Conservation (phyloP, 2,113 vertebrate species). For the Callochromis pleurospilus region DNA sequence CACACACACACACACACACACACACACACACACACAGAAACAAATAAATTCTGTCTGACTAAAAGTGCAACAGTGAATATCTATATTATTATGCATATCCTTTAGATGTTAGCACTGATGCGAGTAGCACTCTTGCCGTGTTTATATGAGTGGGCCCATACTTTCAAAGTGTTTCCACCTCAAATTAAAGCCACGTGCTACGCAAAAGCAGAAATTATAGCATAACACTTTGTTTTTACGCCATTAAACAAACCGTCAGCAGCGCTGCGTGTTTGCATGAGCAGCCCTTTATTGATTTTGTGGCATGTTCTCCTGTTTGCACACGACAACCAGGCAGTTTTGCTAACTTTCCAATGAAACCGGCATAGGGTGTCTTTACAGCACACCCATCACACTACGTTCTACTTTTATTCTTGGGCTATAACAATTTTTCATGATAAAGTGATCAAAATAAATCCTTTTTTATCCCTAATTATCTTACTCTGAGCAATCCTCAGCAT, state of each 20-base stretch:
- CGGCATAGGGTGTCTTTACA: rapidly evolving
- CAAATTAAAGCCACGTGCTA: neutral
- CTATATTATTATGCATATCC: neutral
- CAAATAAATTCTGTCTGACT: neutral
- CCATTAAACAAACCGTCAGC: neutral
- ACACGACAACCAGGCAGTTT: neutral
- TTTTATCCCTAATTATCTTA: neutral
- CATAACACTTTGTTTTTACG: neutral
- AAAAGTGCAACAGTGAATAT: neutral
- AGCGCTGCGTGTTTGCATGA: neutral
- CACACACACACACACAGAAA: rapidly evolving
- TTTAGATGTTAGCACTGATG: neutral
- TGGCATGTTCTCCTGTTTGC: neutral
- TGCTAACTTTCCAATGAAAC: neutral
- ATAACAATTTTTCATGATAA: neutral
- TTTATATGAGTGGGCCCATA: neutral
- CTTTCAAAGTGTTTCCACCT: neutral
- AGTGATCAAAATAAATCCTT: neutral
- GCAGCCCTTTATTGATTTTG: neutral
- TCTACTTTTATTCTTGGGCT: neutral
- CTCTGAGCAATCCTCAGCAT: neutral
- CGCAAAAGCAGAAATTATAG: neutral
- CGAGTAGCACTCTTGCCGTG: neutral
- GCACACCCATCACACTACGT: neutral
- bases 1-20: neutral